Evolutionary conservation across 2,797 vertebrate species (phyloP), one percentile per base, ranked within the genome.

Genomic region (Sandelia bainsii): DNA sequence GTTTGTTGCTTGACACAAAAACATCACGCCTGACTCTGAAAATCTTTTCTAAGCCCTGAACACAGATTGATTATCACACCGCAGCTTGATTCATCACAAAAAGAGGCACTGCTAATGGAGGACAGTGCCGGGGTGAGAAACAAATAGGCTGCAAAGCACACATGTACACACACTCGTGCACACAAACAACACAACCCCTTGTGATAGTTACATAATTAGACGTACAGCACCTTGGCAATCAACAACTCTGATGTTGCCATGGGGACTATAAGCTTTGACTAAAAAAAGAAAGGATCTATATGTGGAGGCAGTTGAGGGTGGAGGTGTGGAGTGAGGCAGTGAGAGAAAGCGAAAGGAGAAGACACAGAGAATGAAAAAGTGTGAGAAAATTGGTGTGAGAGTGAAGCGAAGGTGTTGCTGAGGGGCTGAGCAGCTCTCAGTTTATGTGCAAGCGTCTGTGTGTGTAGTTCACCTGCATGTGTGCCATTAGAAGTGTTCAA

Each of bases 221-320:
- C 56, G 72, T 90, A 85, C 84, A 82, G 87, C 86, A 89, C 83
- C 88, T 89, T 87, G 87, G 90, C 90, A 92, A 93, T 93, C 92
- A 93, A 91, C 92, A 93, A 88, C 88, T 82, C 83, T 79, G 88
- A 92, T 81, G 91, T 87, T 92, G 82, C 91, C 88, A 91, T 92
- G 87, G 90, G 93, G 91, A 93, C 92, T 87, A 89, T 70, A 71
- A 42, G 84, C 86, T 86, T 79, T 79, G 83, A 90, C 85, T 91
- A 92, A 93, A 93, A 93, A 92, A 93, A 91, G 90, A 90, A 84
- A 85, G 83, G 84, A 92, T 92, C 91, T 85, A 93, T 91, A 90
- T 82, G 82, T 82, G 89, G 80, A 91, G 90, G 91, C 75, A 82
- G 83, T 58, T 66, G 86, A 84, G 83, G 89, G 90, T 76, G 88